A percentile compares a stretch with the other conserved stretches of the same genome.
phyloP scores from a whole-genome alignment of 2,113 vertebrate genomes.

The Ahaetulla prasina region DNA sequence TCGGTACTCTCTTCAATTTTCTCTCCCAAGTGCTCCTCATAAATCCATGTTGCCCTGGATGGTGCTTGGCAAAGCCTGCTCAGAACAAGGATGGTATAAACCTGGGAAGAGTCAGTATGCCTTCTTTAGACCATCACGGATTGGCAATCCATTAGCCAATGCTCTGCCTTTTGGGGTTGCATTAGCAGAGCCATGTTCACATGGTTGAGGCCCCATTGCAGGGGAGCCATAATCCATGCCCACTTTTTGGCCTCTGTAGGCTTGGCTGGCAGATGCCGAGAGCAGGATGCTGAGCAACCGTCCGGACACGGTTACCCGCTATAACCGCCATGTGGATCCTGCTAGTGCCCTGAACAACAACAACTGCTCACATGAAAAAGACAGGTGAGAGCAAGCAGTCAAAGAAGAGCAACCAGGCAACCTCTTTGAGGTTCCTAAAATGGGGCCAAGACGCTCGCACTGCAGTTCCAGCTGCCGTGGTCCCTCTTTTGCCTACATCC shows the following conservation, averaged over 20 bases:
- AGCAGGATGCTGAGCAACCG: constrained; percentile 65
- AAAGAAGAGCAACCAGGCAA: not conserved
- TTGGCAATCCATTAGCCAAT: not conserved
- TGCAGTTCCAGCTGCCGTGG: not conserved
- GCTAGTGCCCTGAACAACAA: constrained; percentile 70
- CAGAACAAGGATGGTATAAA: not conserved
- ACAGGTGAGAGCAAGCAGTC: constrained; percentile 66
- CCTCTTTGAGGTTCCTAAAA: not conserved
- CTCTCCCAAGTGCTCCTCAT: too few relatives aligned
- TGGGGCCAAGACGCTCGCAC: not conserved
- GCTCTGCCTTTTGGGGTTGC: not conserved
- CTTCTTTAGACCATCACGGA: not conserved
- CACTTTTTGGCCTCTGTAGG: constrained; percentile 49
- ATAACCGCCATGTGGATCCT: constrained; percentile 57
- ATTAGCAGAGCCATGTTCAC: not conserved
- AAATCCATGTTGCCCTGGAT: not conserved
- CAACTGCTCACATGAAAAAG: constrained; percentile 72
- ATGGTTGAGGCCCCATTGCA: not conserved
- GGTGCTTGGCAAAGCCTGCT: not conserved
- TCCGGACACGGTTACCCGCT: constrained; percentile 69
- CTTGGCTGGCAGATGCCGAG: constrained; percentile 81
- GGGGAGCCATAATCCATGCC: not conserved
- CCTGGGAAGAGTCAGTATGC: too few relatives aligned
- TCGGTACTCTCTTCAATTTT: not conserved
- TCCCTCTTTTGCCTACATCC: not conserved